Base-by-base conservation (phyloP, 1,140 invertebrate genomes). In the Drosophila watanabei region DNA sequence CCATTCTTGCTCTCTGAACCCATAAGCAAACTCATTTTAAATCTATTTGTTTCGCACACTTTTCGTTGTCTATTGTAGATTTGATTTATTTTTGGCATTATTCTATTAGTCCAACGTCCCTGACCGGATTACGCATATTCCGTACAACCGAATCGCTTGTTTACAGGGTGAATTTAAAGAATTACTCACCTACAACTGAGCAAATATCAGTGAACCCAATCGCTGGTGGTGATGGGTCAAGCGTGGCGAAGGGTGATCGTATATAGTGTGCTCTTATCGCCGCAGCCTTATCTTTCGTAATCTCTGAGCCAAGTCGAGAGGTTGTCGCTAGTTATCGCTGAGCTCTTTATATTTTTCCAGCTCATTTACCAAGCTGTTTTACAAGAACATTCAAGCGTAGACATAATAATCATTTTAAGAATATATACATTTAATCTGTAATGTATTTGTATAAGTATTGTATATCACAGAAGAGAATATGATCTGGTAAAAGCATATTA, bases 111-210 rank as follows among this genome's bases (percentile, higher is more conserved):
- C 16, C n/a, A 13, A 39, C 33, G 81, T 63, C 81, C 82, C 48
- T 84, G 81, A 80, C 81, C 77, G 62, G 61, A 77, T 76, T 84
- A 77, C 58, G 48, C 77, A 80, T 63, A 54, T 59, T 45, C 66
- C 51, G 35, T 33, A 39, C 28, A 18, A 24, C 35, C 20, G n/a
- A 71, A 20, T 39, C 13, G 14, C 11, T 48, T 41, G 16, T 71
- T 49, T 49, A 13, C 10, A 24, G 52, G n/a, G 16, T 30, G n/a
- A 39, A 18, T 37, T 57, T 28, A 4, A 1, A 28, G 45, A 37
- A 72, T 73, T 73, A 73, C 37, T 73, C 68, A 73, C 39, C 52
- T 32, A 48, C 10, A 51, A 28, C 11, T 33, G 52, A 2, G 28
- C 16, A 43, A 71, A 56, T 72, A 32, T 73, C 41, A 60, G 54